Evolutionary conservation across 53 echinoderm and acorn worm species (phyloP).

Genomic region (Arbacia lixula): DNA sequence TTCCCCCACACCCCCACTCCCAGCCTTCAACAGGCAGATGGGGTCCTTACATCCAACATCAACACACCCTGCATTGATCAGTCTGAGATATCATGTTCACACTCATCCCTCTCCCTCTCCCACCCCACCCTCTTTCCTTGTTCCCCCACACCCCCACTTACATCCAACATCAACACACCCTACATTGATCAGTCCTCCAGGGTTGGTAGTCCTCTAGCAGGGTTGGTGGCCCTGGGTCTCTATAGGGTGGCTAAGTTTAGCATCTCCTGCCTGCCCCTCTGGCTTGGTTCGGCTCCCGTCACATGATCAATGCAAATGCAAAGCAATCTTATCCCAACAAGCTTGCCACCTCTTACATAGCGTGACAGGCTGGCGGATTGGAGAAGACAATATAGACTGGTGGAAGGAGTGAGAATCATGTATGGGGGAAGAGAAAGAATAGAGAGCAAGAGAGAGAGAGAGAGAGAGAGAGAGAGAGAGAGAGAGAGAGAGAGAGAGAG

Average conservation of each 20-base stretch:
- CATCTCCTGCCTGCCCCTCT: neutral
- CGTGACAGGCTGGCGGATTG: neutral
- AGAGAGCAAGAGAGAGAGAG: neutral
- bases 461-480: neutral
- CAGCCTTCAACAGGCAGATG: too few species aligned
- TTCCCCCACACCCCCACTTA: too few species aligned
- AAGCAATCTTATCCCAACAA: slow-evolving; percentile 2
- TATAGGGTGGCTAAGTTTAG: slow-evolving; percentile 6
- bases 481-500: neutral
- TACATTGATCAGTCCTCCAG: slow-evolving; percentile 1
- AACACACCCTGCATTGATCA: too few species aligned
- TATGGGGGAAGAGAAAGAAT: neutral
- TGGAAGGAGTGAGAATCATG: neutral
- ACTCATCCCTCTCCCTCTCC: too few species aligned
- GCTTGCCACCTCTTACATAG: neutral
- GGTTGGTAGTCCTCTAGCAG: too few species aligned
- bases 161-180: too few species aligned
- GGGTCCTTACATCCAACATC: too few species aligned
- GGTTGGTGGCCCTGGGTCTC: neutral
- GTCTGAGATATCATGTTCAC: too few species aligned
- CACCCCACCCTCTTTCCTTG: too few species aligned
- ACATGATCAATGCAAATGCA: slow-evolving; percentile 34
- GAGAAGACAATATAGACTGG: neutral
- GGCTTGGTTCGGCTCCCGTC: neutral
- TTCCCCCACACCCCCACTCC: too few species aligned